A percentile compares a stretch with the other conserved stretches of the same genome.
phyloP scores from a whole-genome alignment of 2,797 vertebrate species.

The Odontamblyopus lacepedii region DNA sequence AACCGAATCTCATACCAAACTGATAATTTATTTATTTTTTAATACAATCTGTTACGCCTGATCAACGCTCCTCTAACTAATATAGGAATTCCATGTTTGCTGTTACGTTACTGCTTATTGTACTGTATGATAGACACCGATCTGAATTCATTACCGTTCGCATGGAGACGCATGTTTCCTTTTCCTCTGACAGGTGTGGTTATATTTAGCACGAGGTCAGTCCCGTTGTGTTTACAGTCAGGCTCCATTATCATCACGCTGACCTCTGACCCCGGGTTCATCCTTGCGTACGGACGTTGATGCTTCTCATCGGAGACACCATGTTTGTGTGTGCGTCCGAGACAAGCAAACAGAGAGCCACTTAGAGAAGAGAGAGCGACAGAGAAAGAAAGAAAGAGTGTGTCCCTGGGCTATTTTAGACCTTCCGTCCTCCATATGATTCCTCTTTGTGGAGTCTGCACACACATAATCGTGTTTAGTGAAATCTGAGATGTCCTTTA shows the following conservation, averaged over 20 bases:
- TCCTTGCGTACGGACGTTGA: conserved; percentile 10
- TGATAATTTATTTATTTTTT: too few species aligned
- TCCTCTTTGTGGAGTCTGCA: background rate
- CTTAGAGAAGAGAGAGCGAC: background rate
- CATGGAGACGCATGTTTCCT: background rate
- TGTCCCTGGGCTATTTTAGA: background rate
- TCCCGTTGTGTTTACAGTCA: background rate
- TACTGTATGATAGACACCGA: too few species aligned
- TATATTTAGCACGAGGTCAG: background rate
- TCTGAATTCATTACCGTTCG: background rate
- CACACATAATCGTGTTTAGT: background rate
- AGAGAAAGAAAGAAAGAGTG: background rate
- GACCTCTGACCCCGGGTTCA: background rate
- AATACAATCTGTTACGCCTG: too few species aligned
- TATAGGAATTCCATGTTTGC: too few species aligned
- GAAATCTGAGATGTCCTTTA: background rate
- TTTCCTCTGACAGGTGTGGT: background rate
- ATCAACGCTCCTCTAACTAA: too few species aligned
- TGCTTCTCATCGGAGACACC: conserved; percentile 3
- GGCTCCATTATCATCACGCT: conserved; percentile 3
- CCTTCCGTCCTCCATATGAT: background rate
- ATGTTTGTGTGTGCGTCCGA: background rate
- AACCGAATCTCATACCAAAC: too few species aligned
- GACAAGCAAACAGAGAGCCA: background rate
- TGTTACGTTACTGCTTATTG: too few species aligned